Conservation (phyloP, 2,797 vertebrate genomes). For the Sebastes kiyomatsui region DNA sequence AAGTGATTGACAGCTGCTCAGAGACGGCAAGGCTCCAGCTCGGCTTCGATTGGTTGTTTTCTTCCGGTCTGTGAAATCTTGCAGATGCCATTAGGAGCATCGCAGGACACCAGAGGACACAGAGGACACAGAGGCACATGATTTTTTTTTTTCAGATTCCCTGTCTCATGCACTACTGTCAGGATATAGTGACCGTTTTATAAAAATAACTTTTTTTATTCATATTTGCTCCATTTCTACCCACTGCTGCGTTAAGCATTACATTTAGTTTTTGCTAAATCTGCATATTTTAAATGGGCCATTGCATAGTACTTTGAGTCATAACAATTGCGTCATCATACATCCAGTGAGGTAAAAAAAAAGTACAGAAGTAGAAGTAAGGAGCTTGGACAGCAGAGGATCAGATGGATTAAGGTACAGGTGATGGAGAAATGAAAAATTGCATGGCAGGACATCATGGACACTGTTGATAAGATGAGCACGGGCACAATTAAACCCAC, state of each 20-base stretch:
- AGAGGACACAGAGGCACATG: too few relatives aligned
- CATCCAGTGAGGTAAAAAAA: not conserved
- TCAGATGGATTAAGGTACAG: constrained; percentile 4
- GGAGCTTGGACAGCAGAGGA: not conserved
- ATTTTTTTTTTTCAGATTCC: too few relatives aligned
- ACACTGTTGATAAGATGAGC: constrained; percentile 19
- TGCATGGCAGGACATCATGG: constrained; percentile 1
- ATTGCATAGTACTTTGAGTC: not conserved
- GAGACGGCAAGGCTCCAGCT: too few relatives aligned
- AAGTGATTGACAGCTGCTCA: too few relatives aligned
- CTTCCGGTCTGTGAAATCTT: too few relatives aligned
- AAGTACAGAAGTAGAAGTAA: not conserved
- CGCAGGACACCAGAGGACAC: too few relatives aligned
- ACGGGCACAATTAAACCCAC: constrained; percentile 33
- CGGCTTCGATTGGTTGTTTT: too few relatives aligned
- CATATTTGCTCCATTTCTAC: too few relatives aligned
- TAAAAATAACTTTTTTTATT: too few relatives aligned
- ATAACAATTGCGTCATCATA: not conserved
- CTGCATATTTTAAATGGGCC: constrained; percentile 4
- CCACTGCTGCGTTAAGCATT: not conserved
- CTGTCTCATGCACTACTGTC: too few relatives aligned
- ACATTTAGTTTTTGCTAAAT: not conserved
- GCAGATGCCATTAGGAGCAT: too few relatives aligned
- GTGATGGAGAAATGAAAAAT: constrained; percentile 7
- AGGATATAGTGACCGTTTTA: too few relatives aligned